Evolutionary conservation across 2,888 invertebrate species (phyloP), one percentile per base, ranked within the genome.

Genomic region (Clunio marinus): DNA sequence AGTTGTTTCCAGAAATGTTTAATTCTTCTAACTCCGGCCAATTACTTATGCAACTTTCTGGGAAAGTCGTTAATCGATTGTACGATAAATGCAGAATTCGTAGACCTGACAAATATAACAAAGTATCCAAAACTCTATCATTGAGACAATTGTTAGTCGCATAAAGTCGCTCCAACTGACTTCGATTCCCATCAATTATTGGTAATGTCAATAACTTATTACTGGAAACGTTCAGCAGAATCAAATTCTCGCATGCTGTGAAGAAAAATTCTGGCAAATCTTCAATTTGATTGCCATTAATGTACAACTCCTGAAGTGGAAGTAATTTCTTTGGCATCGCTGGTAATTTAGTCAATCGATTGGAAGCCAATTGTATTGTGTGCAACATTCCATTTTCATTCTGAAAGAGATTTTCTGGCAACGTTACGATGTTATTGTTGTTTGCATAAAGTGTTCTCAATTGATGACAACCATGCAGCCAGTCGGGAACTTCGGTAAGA

Each of bases 21-120:
- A 93, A 77, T 74, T 92, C 92, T 79, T 93, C 91, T 71, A 93
- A 81, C 72, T 89, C 87, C 1, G 83, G 82, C 91, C 92, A 91
- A 73, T 85, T 86, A 62, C 83, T 83, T 25, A 88, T 82, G 74
- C 89, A 89, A 71, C 86, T 85, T 73, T 89, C 88, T 1, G 91
- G 88, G 70, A 92, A 78, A 25, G 81, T 81, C 1, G 88, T 88
- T 37, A 92, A 80, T 71, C 88, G 87, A 74, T 92, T 93, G 73
- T 91, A 91, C 1, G 90, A 90, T 13, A 88, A 83, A 74, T 92
- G 91, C 17, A 93, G 78, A 69, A 86, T 83, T 73, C 85, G 84
- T 25, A 92, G 76, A 59, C 86, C 84, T 70, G 81, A 79, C 68
- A 88, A 85, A 70, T 84, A 83, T 69, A 84, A 82, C 60, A 91